Conservation (phyloP, 2,113 vertebrate genomes). For the Gadus chalcogrammus region DNA sequence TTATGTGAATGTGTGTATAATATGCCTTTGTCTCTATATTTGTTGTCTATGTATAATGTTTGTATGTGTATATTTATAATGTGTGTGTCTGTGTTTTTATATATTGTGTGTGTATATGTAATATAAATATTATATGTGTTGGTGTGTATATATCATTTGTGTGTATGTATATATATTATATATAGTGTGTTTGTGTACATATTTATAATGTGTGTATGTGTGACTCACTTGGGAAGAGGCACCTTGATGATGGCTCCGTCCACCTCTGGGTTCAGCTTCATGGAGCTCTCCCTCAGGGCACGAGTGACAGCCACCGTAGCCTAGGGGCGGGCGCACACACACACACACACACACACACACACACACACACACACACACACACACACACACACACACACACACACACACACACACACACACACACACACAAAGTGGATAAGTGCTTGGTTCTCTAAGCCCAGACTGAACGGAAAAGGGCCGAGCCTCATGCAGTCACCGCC, state of each 20-base stretch:
- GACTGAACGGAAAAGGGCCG: conserved; percentile 42
- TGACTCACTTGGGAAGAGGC: conserved; percentile 90
- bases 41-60: too few relatives aligned
- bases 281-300: conserved; percentile 90
- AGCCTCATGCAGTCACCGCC: conserved; percentile 66
- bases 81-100: too few relatives aligned
- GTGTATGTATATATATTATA: too few relatives aligned
- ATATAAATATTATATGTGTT: background rate
- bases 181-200: conserved; percentile 16
- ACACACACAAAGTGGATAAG: conserved; percentile 68
- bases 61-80: too few relatives aligned
- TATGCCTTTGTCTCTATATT: too few relatives aligned
- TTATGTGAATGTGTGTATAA: too few relatives aligned
- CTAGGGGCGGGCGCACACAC: conserved; percentile 70
- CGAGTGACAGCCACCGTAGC: conserved; percentile 83
- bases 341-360: conserved; percentile 20
- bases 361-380: conserved; percentile 62
- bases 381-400: conserved; percentile 21
- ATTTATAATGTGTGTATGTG: conserved; percentile 10
- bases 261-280: conserved; percentile 96
- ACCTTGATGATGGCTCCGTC: conserved; percentile 91
- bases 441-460: conserved; percentile 23
- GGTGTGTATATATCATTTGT: background rate
- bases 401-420: too few relatives aligned
- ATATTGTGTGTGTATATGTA: too few relatives aligned